phyloP scores from a whole-genome alignment of 2,113 vertebrate genomes.

The Ailurus styani region DNA sequence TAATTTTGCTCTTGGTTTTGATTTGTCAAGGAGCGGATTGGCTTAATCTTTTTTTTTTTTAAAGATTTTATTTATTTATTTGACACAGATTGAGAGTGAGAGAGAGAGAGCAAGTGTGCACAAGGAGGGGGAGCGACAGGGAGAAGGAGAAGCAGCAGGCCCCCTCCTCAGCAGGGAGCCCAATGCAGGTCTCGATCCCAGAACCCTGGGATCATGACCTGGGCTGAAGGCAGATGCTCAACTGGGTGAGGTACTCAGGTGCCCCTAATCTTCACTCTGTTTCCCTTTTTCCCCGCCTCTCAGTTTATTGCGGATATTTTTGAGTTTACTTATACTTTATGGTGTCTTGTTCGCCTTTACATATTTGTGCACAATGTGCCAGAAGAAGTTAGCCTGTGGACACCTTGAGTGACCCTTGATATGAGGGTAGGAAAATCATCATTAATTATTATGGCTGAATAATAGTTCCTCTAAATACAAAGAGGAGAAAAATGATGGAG shows the following conservation, averaged over 20 bases:
- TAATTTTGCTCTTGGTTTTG: slow-evolving; percentile 15
- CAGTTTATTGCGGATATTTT: not conserved
- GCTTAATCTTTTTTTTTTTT: not conserved
- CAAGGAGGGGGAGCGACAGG: no score
- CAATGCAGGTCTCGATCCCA: no score
- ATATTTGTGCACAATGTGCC: not conserved
- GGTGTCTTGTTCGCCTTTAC: not conserved
- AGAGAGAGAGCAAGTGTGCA: no score
- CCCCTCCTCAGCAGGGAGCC: no score
- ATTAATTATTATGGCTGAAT: not conserved
- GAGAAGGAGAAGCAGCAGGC: no score
- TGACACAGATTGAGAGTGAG: no score
- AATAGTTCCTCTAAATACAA: not conserved
- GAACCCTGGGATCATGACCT: no score
- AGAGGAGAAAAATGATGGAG: not conserved
- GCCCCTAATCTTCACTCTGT: not conserved
- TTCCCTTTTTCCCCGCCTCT: not conserved
- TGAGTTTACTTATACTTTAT: not conserved
- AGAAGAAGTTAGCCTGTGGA: not conserved
- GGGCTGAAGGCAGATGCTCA: no score
- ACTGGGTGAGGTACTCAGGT: no score
- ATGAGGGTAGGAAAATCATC: not conserved
- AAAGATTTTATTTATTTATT: no score
- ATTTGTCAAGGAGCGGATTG: not conserved
- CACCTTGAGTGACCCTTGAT: not conserved